Evolutionary conservation across 2,797 vertebrate species (phyloP).

Genomic region (Lacerta bilineata): DNA sequence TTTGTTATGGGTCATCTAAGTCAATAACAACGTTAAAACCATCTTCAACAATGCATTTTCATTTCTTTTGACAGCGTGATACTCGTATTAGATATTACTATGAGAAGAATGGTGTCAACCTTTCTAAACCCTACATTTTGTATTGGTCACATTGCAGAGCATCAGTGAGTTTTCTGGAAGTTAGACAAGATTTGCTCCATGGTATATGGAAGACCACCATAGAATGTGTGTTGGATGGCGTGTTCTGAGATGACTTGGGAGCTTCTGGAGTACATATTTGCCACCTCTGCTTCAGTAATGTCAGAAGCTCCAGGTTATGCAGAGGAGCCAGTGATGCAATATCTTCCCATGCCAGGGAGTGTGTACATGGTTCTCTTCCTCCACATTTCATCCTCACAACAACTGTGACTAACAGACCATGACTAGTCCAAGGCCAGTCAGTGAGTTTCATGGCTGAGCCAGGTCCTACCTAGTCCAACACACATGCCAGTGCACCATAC

Average conservation of each 20-base stretch:
- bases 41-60: not conserved
- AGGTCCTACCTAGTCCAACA: no score
- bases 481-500: no score
- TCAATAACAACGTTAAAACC: not conserved
- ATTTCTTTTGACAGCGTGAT: no score
- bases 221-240: not conserved
- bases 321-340: not conserved
- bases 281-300: not conserved
- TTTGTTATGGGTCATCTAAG: not conserved
- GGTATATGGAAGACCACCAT: not conserved
- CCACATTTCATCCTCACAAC: no score
- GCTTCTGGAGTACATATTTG: not conserved
- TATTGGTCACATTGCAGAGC: not conserved
- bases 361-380: no score
- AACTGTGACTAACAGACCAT: no score
- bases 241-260: not conserved
- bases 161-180: not conserved
- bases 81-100: no score
- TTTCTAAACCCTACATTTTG: not conserved
- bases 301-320: not conserved
- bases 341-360: not conserved
- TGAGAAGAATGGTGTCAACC: not conserved
- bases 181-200: not conserved
- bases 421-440: no score
- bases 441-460: no score